Conservation (phyloP, 2,797 vertebrate genomes). For the Eospalax fontanierii region DNA sequence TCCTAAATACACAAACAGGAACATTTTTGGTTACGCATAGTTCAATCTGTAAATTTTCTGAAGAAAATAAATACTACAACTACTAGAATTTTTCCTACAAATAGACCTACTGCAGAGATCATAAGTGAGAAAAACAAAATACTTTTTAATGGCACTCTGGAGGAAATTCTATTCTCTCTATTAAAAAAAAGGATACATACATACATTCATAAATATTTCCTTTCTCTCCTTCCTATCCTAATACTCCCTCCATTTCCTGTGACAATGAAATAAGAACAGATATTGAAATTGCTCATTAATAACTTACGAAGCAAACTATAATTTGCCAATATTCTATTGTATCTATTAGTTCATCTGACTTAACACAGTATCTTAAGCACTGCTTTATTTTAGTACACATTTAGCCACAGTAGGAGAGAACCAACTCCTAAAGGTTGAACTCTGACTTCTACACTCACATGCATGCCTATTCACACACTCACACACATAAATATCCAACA, state of each 20-base stretch:
- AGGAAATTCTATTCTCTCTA: slow-evolving; percentile 1
- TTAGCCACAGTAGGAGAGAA: not conserved
- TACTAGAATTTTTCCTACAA: slow-evolving; percentile 56
- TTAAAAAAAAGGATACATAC: not conserved
- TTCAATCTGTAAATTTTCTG: slow-evolving; percentile 47
- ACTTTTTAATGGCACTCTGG: slow-evolving; percentile 2
- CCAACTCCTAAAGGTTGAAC: no score
- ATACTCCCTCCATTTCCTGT: not conserved
- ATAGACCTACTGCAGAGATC: slow-evolving; percentile 30
- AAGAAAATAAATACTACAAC: slow-evolving; percentile 54
- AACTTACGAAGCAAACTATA: slow-evolving; percentile 9
- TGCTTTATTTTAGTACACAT: slow-evolving; percentile 52
- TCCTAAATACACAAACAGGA: slow-evolving; percentile 27
- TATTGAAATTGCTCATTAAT: slow-evolving; percentile 23
- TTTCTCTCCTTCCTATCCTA: not conserved
- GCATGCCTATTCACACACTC: no score
- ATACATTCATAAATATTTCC: slow-evolving; percentile 17
- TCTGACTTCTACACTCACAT: no score
- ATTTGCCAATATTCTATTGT: slow-evolving; percentile 34
- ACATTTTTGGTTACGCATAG: slow-evolving; percentile 23
- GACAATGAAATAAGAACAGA: slow-evolving; percentile 47
- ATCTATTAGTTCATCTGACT: slow-evolving; percentile 19
- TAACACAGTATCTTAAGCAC: slow-evolving; percentile 9
- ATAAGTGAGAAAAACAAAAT: slow-evolving; percentile 53
- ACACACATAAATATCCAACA: no score